Evolutionary conservation across 2,888 invertebrate genomes (phyloP), one percentile per base, ranked within the genome.

Genomic region (Agrochola lychnidis): DNA sequence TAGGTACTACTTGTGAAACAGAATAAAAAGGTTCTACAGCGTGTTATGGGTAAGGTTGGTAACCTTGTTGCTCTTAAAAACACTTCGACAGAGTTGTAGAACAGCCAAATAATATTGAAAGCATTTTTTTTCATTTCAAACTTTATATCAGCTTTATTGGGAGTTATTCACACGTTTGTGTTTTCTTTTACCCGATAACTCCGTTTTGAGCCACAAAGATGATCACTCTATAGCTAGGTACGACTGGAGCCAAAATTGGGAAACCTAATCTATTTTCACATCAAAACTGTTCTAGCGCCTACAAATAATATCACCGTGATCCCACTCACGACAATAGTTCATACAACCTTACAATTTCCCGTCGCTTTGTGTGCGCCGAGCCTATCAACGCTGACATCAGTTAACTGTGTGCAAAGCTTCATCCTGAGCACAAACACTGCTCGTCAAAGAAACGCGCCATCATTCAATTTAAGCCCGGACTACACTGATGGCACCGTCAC

Each of bases 401-500:
- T 68, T 74, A 79, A 59, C 80, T 45, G n/a, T 62, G 48, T 7
- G 42, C 68, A 36, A 51, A 51, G 70, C 75, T 53, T 68, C 68
- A 68, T 53, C 16, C 62, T 19, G 56, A 22, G 48, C 40, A 69
- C 83, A 73, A 76, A 70, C 76, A 25, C 57, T 16, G 80, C 57
- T 68, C 59, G 80, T 81, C 84, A 84, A 81, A 82, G 85, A 75
- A 73, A 70, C 68, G 25, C 53, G 68, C 45, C 57, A 76, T 84
- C 76, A 82, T 82, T 84, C 71, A 84, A 76, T 82, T 82, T 69
- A 72, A 71, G 40, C 84, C 63, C 14, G 30, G 56, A 59, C 61
- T 70, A 59, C 70, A 69, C 67, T 79, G 70, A 73, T 79, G 67
- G 51, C 51, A 10, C 62, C 68, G 67, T 73, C 68, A 57, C 57